Percentiles rank a stretch among this genome's conserved stretches.
Evolutionary conservation across 1,140 invertebrate genomes (phyloP).

Genomic region (Drosophila ercepeae): DNA sequence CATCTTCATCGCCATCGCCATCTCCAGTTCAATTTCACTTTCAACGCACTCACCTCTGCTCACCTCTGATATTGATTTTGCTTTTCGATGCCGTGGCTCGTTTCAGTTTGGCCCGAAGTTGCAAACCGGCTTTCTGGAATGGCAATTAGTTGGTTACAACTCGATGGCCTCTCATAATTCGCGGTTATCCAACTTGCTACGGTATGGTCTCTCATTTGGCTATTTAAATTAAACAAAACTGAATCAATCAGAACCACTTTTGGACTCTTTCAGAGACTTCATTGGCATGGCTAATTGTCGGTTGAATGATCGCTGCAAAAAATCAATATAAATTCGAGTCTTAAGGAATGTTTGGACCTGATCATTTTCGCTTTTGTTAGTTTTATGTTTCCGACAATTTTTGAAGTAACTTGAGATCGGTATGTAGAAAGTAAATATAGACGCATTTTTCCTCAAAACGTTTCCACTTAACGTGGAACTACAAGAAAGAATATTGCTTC

Average conservation of each 20-base stretch:
- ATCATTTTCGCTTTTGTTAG: not conserved
- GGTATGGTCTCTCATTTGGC: not conserved
- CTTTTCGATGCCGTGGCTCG: conserved; percentile 15
- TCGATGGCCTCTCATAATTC: conserved; percentile 49
- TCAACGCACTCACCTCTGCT: conserved; percentile 57
- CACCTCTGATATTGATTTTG: conserved; percentile 56
- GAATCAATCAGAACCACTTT: conserved; percentile 24
- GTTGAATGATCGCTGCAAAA: conserved; percentile 10
- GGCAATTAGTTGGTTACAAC: conserved; percentile 53
- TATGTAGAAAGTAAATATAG: not conserved
- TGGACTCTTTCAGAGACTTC: conserved; percentile 5
- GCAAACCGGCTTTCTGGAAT: conserved; percentile 68
- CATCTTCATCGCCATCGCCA: conserved; percentile 11
- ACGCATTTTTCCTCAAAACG: not conserved
- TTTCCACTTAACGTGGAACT: not conserved
- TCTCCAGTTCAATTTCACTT: conserved; percentile 69
- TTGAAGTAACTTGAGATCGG: conserved; percentile 3
- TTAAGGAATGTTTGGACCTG: conserved; percentile 3
- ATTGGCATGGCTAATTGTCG: conserved; percentile 4
- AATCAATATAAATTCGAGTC: not conserved
- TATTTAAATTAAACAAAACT: conserved; percentile 14
- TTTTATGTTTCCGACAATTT: not conserved
- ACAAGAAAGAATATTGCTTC: not conserved
- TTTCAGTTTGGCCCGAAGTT: conserved; percentile 37
- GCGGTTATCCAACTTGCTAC: conserved; percentile 56